Evolutionary conservation across 2,888 invertebrate species (phyloP).

Genomic region (Isoperla grammatica): DNA sequence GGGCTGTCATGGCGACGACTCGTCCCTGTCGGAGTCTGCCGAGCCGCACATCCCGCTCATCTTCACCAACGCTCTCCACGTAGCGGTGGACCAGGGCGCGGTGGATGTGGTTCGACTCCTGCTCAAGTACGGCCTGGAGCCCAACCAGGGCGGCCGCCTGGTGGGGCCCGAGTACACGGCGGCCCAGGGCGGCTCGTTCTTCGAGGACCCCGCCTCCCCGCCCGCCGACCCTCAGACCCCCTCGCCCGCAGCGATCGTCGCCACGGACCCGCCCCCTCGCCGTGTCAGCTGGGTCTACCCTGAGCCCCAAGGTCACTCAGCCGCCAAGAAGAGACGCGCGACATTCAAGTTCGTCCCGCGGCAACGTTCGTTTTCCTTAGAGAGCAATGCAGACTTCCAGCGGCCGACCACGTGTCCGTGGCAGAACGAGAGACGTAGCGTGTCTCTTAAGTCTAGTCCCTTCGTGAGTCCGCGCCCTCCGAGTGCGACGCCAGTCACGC

Average conservation of each 20-base stretch:
- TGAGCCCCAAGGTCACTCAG: conserved; percentile 7
- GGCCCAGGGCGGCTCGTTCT: conserved; percentile 18
- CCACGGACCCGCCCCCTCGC: conserved; percentile 28
- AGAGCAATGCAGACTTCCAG: conserved; percentile 37
- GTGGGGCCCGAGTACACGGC: conserved; percentile 28
- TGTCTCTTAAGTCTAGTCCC: conserved; percentile 40
- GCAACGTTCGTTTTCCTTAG: conserved; percentile 41
- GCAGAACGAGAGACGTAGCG: conserved; percentile 38
- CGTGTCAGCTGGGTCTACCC: conserved; percentile 38
- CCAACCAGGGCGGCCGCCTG: conserved; percentile 48
- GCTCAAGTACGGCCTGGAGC: conserved; percentile 51
- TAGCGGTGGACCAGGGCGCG: conserved; percentile 53
- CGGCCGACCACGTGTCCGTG: conserved; percentile 35
- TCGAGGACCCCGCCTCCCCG: conserved; percentile 23
- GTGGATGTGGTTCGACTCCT: conserved; percentile 49
- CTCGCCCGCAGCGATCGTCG: conserved; percentile 18
- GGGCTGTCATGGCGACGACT: conserved; percentile 1
- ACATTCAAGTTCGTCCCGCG: conserved; percentile 33
- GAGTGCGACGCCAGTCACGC: conserved; percentile 26
- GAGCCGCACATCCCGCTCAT: conserved; percentile 40
- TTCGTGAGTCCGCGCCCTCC: conserved; percentile 34
- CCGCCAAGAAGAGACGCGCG: conserved; percentile 29
- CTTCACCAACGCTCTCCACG: conserved; percentile 51
- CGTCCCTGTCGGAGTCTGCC: conserved; percentile 17
- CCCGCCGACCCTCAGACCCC: neutral